Percentiles rank a stretch among this genome's conserved stretches.
Evolutionary conservation across 1,140 invertebrate species (phyloP).

Genomic region (Acromyrmex echinatior): DNA sequence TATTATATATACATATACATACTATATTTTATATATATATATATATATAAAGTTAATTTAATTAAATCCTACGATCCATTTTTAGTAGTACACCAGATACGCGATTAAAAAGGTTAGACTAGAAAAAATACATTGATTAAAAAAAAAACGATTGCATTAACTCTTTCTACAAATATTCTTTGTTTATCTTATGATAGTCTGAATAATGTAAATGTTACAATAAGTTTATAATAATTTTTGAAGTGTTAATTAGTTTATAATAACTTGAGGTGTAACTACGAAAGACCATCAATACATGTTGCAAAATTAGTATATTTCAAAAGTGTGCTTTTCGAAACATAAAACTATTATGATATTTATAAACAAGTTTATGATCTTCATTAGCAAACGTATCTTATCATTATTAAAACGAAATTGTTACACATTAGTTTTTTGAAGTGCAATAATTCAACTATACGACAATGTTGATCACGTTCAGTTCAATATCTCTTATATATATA

Average conservation of each 20-base stretch:
- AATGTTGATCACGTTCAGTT: constrained; percentile 59
- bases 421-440: constrained; percentile 33
- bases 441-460: constrained; percentile 47
- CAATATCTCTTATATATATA: constrained; percentile 64
- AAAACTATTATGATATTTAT: constrained; percentile 32
- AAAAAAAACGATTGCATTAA: constrained; percentile 24
- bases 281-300: constrained; percentile 64
- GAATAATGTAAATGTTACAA: constrained; percentile 6
- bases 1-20: background rate
- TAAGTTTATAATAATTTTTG: constrained; percentile 8
- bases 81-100: background rate
- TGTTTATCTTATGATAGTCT: constrained; percentile 33
- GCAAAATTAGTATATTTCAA: constrained; percentile 72
- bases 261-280: constrained; percentile 64
- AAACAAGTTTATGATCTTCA: constrained; percentile 20
- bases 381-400: background rate
- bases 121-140: background rate
- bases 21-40: background rate
- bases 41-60: background rate
- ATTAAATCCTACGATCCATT: background rate
- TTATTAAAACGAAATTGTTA: constrained; percentile 45
- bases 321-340: constrained; percentile 50
- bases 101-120: background rate
- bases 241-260: constrained; percentile 49
- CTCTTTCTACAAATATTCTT: constrained; percentile 54